Base-by-base conservation (phyloP, 2,113 vertebrate genomes). In the Halichoeres trimaculatus region DNA sequence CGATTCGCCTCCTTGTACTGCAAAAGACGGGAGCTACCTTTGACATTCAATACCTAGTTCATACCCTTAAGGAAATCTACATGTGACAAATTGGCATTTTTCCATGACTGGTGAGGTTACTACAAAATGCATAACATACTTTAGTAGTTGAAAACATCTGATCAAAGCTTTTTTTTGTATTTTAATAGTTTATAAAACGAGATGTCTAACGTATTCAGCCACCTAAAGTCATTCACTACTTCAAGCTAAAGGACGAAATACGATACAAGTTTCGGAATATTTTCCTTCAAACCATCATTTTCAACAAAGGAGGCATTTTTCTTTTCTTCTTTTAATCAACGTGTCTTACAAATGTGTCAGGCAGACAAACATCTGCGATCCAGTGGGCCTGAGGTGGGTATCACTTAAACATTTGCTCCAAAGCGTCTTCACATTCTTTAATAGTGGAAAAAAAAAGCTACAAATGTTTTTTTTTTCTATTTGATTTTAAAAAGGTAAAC, bases 161-260 rank as follows among this genome's bases (percentile, higher is more conserved):
- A 91, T 90, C 76, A 85, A 83, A 72, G 84, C 55, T 70, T 38
- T 47, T 67, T 76, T 72, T 71, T 56, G 22, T 45, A 16, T 17
- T 17, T 19, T 30, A 30, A 67, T 70, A 73, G 86, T 91, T 88
- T 89, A 91, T 85, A 92, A 90, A 90, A 89, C 38, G 70, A 90
- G 85, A 89, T 83, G 86, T 86, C 83, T 84, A 84, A 91, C 20
- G 69, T 88, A 86, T 93, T 89, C 87, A 87, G 85, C 92, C 88
- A 89, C 78, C 89, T 94, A 93, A 91, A 85, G 78, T 91, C 80
- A 87, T 90, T 89, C 91, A 91, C 92, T 93, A 93, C 77, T 85
- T 92, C 88, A 91, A 92, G 89, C 92, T 93, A 92, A 90, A 91
- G 88, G 92, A 92, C 89, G 86, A 92, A 91, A 88, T 91, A 93